Conservation (phyloP, 37 sponge, comb jelly and placozoan genomes). For the Bolinopsis microptera region DNA sequence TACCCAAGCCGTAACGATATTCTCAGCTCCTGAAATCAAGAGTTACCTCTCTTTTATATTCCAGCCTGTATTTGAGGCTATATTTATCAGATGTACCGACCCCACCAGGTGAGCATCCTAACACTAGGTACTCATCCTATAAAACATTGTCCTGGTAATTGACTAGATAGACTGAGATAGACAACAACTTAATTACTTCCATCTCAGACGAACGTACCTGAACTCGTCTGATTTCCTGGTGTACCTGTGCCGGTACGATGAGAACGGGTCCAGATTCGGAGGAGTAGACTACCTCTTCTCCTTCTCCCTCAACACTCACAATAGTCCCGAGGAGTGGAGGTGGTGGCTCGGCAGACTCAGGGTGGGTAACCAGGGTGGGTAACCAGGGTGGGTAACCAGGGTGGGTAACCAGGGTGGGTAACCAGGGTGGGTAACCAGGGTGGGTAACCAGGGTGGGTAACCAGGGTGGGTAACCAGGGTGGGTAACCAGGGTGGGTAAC, state of each 20-base stretch:
- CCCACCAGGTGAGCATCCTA: constrained; percentile 31
- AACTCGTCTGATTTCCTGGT: constrained; percentile 54
- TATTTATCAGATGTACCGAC: constrained; percentile 52
- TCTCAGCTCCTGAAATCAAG: background rate
- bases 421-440: too few species aligned
- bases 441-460: too few species aligned
- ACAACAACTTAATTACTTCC: background rate
- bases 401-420: too few species aligned
- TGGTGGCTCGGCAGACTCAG: constrained; percentile 64
- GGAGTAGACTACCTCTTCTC: constrained; percentile 64
- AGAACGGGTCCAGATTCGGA: constrained; percentile 55
- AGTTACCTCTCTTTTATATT: constrained; percentile 58
- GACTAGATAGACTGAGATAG: background rate
- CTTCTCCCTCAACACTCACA: constrained; percentile 67
- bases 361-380: background rate
- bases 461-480: too few species aligned
- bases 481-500: too few species aligned
- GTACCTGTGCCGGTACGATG: constrained; percentile 56
- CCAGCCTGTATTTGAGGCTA: constrained; percentile 63
- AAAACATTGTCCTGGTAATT: background rate
- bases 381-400: too few species aligned
- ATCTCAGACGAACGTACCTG: constrained; percentile 37
- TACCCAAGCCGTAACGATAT: constrained; percentile 31
- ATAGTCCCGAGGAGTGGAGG: constrained; percentile 23
- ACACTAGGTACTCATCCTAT: too few species aligned